Conservation (phyloP, 2,113 vertebrate species). For the Ranitomeya imitator region DNA sequence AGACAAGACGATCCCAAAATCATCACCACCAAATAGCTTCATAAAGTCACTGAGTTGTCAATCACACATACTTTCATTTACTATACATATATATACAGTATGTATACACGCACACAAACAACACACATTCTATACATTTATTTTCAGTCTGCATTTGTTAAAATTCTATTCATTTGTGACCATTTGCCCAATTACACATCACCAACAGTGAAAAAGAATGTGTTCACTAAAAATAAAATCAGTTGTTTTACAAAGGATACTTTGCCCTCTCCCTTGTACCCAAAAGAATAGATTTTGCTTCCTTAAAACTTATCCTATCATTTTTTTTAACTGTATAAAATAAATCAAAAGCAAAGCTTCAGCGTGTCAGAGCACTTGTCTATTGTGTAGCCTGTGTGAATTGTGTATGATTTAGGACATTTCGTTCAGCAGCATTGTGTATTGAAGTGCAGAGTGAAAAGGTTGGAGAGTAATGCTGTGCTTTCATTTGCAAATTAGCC, state of each 20-base stretch:
- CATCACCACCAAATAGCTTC: too few relatives aligned
- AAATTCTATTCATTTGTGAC: not conserved
- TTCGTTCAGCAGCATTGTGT: not conserved
- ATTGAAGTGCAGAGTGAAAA: conserved; percentile 3
- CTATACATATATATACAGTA: too few relatives aligned
- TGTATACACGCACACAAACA: too few relatives aligned
- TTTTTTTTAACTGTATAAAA: not conserved
- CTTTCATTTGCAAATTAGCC: conserved; percentile 25
- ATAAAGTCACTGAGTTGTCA: too few relatives aligned
- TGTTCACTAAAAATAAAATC: not conserved
- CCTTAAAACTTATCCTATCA: not conserved
- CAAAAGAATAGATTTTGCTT: not conserved
- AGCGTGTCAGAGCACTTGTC: not conserved
- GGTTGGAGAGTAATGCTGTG: not conserved
- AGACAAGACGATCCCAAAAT: too few relatives aligned
- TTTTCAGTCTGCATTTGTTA: not conserved
- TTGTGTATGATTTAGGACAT: conserved; percentile 9
- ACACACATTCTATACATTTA: not conserved
- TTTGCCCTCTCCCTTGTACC: not conserved
- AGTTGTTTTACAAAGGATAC: not conserved
- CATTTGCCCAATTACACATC: not conserved
- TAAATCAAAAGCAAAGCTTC: not conserved
- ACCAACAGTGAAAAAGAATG: not conserved
- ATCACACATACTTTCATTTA: too few relatives aligned
- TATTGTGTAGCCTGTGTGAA: conserved; percentile 1